Conservation (phyloP, 92 coral and sea anemone genomes). For the Palythoa grandiflora region DNA sequence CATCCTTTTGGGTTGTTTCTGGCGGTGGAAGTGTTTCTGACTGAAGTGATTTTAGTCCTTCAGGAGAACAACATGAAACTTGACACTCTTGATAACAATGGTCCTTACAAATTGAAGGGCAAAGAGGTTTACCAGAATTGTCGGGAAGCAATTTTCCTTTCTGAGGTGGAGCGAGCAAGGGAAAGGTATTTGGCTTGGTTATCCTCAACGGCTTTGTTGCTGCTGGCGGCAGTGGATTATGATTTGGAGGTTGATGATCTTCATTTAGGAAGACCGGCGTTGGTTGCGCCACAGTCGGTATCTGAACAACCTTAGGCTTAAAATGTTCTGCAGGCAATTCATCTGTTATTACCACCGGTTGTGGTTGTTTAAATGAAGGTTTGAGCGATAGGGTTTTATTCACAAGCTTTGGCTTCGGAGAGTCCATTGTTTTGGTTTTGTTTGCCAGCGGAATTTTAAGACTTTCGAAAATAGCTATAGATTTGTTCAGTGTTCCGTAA, state of each 20-base stretch:
- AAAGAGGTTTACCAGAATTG: neutral
- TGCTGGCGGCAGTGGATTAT: neutral
- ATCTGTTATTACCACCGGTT: conserved; percentile 19
- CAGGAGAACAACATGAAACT: neutral
- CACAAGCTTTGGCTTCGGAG: neutral
- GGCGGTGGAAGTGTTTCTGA: neutral
- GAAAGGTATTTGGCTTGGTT: neutral
- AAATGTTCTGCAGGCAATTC: neutral
- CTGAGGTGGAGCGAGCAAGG: neutral
- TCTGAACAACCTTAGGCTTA: conserved; percentile 10
- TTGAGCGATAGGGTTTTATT: neutral
- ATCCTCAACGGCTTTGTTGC: neutral
- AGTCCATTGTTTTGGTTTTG: neutral
- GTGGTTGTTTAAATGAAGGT: neutral
- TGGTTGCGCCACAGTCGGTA: neutral
- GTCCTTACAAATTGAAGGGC: neutral
- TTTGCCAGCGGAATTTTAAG: neutral
- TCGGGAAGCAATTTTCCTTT: neutral
- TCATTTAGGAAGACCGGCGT: conserved; percentile 12
- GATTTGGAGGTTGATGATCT: neutral
- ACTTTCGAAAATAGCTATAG: conserved; percentile 8
- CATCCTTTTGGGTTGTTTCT: neutral
- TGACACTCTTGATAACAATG: conserved; percentile 19
- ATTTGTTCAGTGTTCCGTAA: conserved; percentile 58
- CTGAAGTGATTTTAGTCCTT: neutral